Evolutionary conservation across 2,113 vertebrate genomes (phyloP), one percentile per base, ranked within the genome.

Genomic region (Semicossyphus pulcher): DNA sequence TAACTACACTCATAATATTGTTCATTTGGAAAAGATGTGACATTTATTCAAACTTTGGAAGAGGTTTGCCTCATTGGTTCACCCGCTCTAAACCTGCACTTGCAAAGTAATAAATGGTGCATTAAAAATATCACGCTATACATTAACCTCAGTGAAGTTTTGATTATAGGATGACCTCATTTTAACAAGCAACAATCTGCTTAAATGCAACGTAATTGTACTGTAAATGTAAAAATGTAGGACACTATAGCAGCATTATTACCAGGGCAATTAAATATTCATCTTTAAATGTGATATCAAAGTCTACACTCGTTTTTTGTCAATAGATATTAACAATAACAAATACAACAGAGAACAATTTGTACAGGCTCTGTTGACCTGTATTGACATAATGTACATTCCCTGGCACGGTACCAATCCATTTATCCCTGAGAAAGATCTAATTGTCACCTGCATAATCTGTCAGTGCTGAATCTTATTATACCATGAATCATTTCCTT

Each of bases 391-490:
- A 69, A 49, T 62, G 14, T 57, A 58, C 2, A 2, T 48, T 64
- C 2, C 10, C 28, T 60, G 64, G 70, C 52, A 34, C 21, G 8
- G 23, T 39, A 41, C 71, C 23, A 37, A 69, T 72, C 79, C 66
- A 47, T 48, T 88, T 77, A 88, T 73, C 57, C 23, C 32, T 25
- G 21, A 64, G 11, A 42, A 42, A 51, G 44, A 80, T 39, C 80
- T 73, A 77, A 85, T 74, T 48, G 53, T 32, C 23, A 36, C 11
- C 25, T 12, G n/a, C 12, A 53, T 70, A 60, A 44, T 67, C 41
- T 60, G 51, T 60, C 59, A 62, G 37, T 45, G 34, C 25, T 51
- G 9, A 68, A 39, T 28, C 28, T 10, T 60, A 6, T 42, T 52
- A n/a, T 10, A 0, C 1, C 1, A 36, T 18, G 10, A 26, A 41